Percentiles rank a stretch among this genome's conserved stretches.
These are phyloP conservation scores for Mustela lutreola DNA, from an alignment of 2,113 vertebrate species.

Conservation along the genomic window DNA sequence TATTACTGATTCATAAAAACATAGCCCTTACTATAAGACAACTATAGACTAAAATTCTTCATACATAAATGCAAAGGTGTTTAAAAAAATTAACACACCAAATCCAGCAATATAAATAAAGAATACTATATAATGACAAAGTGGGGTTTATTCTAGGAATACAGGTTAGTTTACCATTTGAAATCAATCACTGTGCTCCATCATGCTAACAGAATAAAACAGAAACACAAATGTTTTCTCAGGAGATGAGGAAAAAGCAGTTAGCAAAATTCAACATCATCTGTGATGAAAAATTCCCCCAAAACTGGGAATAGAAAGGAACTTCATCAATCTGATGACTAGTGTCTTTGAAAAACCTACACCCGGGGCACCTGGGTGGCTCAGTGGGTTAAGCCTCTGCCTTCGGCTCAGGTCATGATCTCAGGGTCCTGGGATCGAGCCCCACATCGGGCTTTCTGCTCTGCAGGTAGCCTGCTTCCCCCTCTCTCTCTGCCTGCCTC, in stretches of 20 bases:
- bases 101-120: not conserved
- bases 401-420: too few species aligned
- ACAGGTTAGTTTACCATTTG: not conserved
- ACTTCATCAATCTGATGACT: slow-evolving; percentile 3
- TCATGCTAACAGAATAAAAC: slow-evolving; percentile 20
- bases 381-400: too few species aligned
- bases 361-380: not conserved
- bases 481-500: too few species aligned
- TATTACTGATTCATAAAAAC: slow-evolving; percentile 37
- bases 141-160: not conserved
- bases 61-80: not conserved
- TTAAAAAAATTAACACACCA: slow-evolving; percentile 40
- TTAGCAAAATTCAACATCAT: not conserved
- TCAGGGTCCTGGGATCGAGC: too few species aligned
- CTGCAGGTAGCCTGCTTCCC: too few species aligned
- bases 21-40: slow-evolving; percentile 15
- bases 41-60: not conserved
- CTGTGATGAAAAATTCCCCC: slow-evolving; percentile 14
- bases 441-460: too few species aligned
- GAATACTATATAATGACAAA: not conserved
- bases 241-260: slow-evolving; percentile 24
- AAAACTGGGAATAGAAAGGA: not conserved
- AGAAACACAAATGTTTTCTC: not conserved
- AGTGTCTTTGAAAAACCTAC: not conserved
- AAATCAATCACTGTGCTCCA: not conserved